A percentile compares a stretch with the other conserved stretches of the same genome.
Conservation (phyloP, 2,113 vertebrate genomes). For the Passer montanus region DNA sequence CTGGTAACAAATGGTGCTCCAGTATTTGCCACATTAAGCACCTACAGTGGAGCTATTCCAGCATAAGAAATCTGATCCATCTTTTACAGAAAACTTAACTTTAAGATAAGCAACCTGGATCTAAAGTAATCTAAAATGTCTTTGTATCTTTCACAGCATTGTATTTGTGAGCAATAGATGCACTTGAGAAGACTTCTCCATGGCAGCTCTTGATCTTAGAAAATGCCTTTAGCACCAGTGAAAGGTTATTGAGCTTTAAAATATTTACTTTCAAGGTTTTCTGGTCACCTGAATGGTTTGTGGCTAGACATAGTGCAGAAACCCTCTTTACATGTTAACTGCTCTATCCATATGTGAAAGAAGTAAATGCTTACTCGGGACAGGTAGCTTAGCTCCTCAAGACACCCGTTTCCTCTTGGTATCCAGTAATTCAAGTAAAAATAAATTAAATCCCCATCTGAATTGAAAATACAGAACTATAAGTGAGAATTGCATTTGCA, state of each 20-base stretch:
- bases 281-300: background rate
- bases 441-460: background rate
- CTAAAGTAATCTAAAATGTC: background rate
- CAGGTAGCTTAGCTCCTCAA: background rate
- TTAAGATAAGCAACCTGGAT: background rate
- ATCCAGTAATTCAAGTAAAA: background rate
- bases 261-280: background rate
- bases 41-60: slow-evolving; percentile 29
- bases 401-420: background rate
- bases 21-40: background rate
- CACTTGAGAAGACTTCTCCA: background rate
- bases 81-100: background rate
- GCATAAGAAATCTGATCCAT: background rate
- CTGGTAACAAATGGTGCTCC: background rate
- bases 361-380: background rate
- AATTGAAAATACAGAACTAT: background rate
- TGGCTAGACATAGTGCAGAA: background rate
- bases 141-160: background rate
- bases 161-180: background rate
- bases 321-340: background rate
- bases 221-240: background rate
- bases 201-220: background rate
- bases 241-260: background rate
- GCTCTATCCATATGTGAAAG: background rate
- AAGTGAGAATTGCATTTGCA: background rate